A percentile compares a stretch with the other conserved stretches of the same genome.
phyloP scores from a whole-genome alignment of 2,888 invertebrate genomes.

The Clostera curtula region DNA sequence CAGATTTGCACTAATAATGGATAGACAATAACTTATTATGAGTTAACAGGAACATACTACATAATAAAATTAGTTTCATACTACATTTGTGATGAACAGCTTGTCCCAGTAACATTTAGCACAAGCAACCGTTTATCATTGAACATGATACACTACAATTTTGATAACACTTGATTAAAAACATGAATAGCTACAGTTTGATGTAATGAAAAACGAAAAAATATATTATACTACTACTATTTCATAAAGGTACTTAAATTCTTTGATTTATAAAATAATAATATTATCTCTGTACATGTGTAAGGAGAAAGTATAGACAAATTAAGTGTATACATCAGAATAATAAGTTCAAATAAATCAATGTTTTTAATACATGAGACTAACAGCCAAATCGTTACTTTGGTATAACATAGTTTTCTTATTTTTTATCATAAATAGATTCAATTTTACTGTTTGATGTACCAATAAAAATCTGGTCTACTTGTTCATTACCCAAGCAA shows the following conservation, averaged over 20 bases:
- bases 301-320: no score
- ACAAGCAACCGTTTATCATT: no score
- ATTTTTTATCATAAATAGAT: slow-evolving; percentile 26
- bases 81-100: slow-evolving; percentile 10
- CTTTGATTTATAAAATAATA: no score
- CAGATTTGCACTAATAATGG: slow-evolving; percentile 11
- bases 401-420: slow-evolving; percentile 38
- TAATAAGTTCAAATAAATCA: no score
- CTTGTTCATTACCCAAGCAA: slow-evolving; percentile 17
- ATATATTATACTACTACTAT: slow-evolving; percentile 17
- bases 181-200: no score
- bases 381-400: slow-evolving; percentile 49
- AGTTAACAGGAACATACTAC: slow-evolving; percentile 29
- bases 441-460: slow-evolving; percentile 25
- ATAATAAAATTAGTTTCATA: slow-evolving; percentile 4
- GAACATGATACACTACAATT: no score
- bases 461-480: slow-evolving; percentile 26
- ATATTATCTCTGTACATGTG: no score
- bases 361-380: slow-evolving; percentile 30
- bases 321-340: no score
- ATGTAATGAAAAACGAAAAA: slow-evolving; percentile 13
- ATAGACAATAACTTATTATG: slow-evolving; percentile 17
- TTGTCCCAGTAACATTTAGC: slow-evolving; percentile 2
- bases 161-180: no score
- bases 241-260: no score